Evolutionary conservation across 2,113 vertebrate species (phyloP).

Genomic region (Tragelaphus imberbis): DNA sequence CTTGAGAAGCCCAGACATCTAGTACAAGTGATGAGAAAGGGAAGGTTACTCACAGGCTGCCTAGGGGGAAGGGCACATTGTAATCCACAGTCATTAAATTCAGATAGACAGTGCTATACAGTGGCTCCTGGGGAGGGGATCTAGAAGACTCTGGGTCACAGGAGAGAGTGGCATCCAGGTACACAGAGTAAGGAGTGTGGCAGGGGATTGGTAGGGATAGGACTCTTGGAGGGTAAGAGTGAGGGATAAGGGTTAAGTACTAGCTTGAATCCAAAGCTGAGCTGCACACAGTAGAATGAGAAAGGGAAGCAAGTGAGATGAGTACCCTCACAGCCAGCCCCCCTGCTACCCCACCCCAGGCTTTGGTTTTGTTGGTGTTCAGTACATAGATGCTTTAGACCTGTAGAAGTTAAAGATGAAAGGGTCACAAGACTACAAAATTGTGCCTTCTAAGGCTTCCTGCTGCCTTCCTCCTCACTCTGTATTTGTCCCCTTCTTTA

Average conservation of each 20-base stretch:
- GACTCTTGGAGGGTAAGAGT: neutral
- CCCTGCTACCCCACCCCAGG: neutral
- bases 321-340: neutral
- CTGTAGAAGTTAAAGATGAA: slow-evolving; percentile 10
- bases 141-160: neutral
- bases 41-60: slow-evolving; percentile 20
- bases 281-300: slow-evolving; percentile 12
- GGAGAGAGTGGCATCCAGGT: neutral
- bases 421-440: neutral
- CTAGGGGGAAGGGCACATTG: neutral
- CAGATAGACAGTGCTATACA: neutral
- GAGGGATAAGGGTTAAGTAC: neutral
- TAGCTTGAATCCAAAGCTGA: neutral
- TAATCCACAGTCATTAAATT: neutral
- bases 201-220: neutral
- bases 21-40: neutral
- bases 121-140: neutral
- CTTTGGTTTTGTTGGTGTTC: slow-evolving; percentile 61
- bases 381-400: slow-evolving; percentile 62
- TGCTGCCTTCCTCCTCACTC: too few species aligned
- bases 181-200: neutral
- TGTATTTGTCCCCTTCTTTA: neutral
- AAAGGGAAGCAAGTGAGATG: slow-evolving; percentile 43
- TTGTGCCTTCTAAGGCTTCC: neutral
- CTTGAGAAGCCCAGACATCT: neutral